Percentiles rank a stretch among this genome's conserved stretches.
These are phyloP conservation scores for Abramis brama DNA, from an alignment of 2,113 vertebrate species.

Conservation along the genomic window DNA sequence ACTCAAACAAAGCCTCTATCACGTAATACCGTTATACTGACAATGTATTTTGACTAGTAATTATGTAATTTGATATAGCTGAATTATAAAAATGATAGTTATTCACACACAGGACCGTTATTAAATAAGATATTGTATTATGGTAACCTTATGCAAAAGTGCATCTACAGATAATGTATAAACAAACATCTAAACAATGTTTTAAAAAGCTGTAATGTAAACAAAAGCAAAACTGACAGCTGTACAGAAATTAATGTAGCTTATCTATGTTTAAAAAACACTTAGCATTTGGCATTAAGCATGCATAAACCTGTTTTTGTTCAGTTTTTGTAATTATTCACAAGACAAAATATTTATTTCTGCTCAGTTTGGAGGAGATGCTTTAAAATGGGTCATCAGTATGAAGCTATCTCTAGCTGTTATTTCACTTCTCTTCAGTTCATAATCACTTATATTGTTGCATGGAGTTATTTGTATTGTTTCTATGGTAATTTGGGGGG, in stretches of 20 bases:
- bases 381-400: conserved; percentile 21
- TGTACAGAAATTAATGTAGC: neutral
- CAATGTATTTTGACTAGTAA: too few relatives aligned
- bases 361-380: neutral
- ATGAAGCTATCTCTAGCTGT: neutral
- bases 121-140: too few relatives aligned
- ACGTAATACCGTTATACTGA: neutral
- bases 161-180: neutral
- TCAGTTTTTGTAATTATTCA: neutral
- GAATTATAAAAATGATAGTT: too few relatives aligned
- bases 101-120: too few relatives aligned
- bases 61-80: neutral
- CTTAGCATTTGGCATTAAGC: too few relatives aligned
- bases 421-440: neutral
- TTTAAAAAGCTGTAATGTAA: neutral
- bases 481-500: neutral
- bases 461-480: conserved; percentile 6
- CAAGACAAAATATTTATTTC: conserved; percentile 9
- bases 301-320: too few relatives aligned
- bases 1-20: neutral
- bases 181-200: neutral
- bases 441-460: neutral
- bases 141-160: neutral
- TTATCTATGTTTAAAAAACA: too few relatives aligned
- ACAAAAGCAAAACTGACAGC: neutral